phyloP scores from a whole-genome alignment of 1,140 invertebrate species.

The Antheraea pernyi region DNA sequence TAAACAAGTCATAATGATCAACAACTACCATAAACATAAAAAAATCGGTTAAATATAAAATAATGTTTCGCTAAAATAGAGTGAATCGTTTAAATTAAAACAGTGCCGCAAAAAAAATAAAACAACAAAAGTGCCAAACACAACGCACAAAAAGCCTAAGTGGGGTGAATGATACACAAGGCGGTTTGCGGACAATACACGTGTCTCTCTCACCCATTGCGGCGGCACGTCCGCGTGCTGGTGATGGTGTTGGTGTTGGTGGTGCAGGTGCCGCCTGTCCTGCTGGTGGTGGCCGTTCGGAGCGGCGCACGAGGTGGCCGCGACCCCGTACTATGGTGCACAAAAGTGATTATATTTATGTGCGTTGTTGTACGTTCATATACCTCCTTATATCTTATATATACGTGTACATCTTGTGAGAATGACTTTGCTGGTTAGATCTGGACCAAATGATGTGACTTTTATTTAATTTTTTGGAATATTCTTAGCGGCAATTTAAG shows the following conservation, averaged over 20 bases:
- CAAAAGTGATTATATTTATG: slow-evolving; percentile 7
- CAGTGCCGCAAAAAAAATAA: slow-evolving; percentile 1
- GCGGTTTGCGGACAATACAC: neutral
- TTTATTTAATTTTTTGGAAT: too few relatives aligned
- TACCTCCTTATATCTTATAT: neutral
- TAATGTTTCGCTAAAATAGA: neutral
- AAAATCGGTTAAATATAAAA: neutral
- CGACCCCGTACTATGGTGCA: slow-evolving; percentile 64
- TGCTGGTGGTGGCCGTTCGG: slow-evolving; percentile 69
- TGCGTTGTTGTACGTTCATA: neutral
- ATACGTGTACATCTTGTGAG: too few relatives aligned
- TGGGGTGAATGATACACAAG: neutral
- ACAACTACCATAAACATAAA: neutral
- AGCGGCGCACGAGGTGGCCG: slow-evolving; percentile 70
- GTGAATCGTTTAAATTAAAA: neutral
- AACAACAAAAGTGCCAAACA: slow-evolving; percentile 2
- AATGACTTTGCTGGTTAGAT: too few relatives aligned
- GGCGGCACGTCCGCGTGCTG: slow-evolving; percentile 70
- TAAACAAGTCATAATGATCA: too few relatives aligned
- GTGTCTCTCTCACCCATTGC: slow-evolving; percentile 59
- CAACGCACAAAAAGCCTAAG: neutral
- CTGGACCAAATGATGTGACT: too few relatives aligned
- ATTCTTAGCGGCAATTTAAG: too few relatives aligned
- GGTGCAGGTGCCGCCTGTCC: slow-evolving; percentile 57
- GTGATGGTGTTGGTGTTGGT: slow-evolving; percentile 60